Conservation (phyloP, 2,113 vertebrate species). For the Strix aluco region DNA sequence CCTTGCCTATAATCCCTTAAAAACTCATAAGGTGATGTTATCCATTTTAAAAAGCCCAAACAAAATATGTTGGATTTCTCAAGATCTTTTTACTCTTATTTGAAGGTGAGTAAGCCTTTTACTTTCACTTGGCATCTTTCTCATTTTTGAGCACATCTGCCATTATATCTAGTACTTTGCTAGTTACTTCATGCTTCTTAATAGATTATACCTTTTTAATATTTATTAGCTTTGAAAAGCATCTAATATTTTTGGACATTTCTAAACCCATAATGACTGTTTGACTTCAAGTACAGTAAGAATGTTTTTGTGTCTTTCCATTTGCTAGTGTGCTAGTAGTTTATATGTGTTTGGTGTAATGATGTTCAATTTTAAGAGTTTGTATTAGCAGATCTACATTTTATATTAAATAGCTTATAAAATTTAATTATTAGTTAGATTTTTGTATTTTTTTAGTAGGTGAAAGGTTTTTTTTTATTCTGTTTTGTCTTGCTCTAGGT, state of each 20-base stretch:
- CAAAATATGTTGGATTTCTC: neutral
- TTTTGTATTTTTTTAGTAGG: neutral
- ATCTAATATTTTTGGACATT: neutral
- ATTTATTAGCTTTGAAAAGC: neutral
- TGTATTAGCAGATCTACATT: neutral
- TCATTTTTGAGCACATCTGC: neutral
- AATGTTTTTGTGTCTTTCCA: neutral
- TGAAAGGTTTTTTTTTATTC: neutral
- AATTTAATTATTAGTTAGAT: neutral
- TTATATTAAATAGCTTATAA: neutral
- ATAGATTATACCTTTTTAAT: neutral
- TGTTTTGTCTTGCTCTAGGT: conserved; percentile 74
- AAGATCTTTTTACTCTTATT: neutral
- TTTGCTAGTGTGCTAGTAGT: neutral
- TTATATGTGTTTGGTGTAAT: neutral
- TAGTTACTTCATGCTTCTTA: neutral
- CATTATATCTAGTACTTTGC: neutral
- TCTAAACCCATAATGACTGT: neutral
- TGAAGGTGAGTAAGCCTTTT: neutral
- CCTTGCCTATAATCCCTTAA: neutral
- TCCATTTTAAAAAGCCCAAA: neutral
- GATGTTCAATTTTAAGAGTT: neutral
- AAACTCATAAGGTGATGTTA: neutral
- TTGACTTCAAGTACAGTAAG: neutral
- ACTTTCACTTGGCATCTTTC: neutral